Conservation (phyloP, 2,113 vertebrate species). For the Acrocephalus arundinaceus region DNA sequence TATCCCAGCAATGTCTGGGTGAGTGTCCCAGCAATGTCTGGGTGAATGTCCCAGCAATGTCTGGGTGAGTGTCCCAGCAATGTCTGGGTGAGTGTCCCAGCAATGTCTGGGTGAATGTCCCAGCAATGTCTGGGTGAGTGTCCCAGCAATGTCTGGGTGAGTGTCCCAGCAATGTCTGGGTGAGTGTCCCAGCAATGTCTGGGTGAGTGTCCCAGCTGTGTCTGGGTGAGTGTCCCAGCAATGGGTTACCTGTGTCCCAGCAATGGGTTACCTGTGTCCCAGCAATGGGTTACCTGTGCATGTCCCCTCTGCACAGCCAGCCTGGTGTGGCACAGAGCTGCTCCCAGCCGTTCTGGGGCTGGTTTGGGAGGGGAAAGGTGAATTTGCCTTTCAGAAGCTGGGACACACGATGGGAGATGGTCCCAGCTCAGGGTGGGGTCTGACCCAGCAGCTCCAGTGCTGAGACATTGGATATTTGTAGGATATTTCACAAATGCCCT, state of each 20-base stretch:
- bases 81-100: no score
- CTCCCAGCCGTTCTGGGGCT: background rate
- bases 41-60: no score
- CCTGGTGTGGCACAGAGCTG: background rate
- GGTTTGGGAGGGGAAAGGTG: background rate
- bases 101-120: no score
- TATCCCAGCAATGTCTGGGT: no score
- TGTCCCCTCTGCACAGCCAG: background rate
- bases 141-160: no score
- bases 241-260: background rate
- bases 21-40: background rate
- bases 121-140: background rate
- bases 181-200: no score
- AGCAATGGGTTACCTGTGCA: background rate
- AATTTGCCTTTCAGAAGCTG: background rate
- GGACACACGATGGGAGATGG: background rate
- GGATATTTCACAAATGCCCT: background rate
- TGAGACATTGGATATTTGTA: background rate
- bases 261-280: background rate
- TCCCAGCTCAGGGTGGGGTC: background rate
- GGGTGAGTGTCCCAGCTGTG: no score
- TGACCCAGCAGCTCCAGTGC: background rate
- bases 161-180: background rate
- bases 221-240: no score
- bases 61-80: no score